Evolutionary conservation across 2,888 invertebrate species (phyloP).

Genomic region (Podotricha telesiphe): DNA sequence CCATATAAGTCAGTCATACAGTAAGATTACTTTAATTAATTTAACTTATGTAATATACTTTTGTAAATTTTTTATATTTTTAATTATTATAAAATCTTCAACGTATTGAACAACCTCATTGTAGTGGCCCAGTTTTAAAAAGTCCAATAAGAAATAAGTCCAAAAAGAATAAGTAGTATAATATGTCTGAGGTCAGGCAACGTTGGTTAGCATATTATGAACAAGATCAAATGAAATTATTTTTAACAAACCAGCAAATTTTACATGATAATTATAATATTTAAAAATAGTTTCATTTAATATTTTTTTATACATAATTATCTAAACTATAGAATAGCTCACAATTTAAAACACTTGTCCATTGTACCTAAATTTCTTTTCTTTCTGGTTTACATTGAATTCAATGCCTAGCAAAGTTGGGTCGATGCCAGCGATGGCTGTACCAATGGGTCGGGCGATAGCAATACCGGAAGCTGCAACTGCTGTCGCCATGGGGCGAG

Average conservation of each 20-base stretch:
- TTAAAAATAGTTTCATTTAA: not conserved
- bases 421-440: constrained; percentile 89
- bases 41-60: too few species aligned
- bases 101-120: too few species aligned
- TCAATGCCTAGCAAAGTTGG: constrained; percentile 65
- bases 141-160: too few species aligned
- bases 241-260: not conserved
- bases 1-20: too few species aligned
- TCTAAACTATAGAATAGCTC: not conserved
- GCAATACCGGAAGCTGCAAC: constrained; percentile 88
- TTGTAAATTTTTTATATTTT: too few species aligned
- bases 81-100: too few species aligned
- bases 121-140: too few species aligned
- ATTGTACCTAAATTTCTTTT: constrained; percentile 39
- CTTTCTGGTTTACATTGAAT: constrained; percentile 54
- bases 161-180: too few species aligned
- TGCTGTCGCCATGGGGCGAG: constrained; percentile 88
- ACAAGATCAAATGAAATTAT: not conserved
- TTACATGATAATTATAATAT: not conserved
- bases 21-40: too few species aligned
- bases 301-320: not conserved
- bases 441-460: constrained; percentile 87
- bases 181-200: not conserved
- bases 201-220: not conserved
- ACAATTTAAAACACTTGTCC: constrained; percentile 25